Percentiles rank a stretch among this genome's conserved stretches.
These are phyloP conservation scores for Galeopsomyia nigrocyanea DNA, from an alignment of 2,888 invertebrate species.

Conservation along the genomic window DNA sequence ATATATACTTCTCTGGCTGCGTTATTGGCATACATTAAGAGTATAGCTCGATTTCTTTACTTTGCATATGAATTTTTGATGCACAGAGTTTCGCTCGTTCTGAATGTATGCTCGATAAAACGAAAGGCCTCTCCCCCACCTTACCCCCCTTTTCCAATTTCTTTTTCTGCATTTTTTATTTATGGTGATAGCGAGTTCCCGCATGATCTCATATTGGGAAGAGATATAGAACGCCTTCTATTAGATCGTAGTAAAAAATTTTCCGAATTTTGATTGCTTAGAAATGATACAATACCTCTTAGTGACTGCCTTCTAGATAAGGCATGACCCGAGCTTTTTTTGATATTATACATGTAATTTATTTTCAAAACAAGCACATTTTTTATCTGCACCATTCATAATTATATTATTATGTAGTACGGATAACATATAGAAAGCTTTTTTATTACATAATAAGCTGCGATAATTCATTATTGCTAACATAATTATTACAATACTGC, in stretches of 20 bases:
- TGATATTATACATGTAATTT: conserved; percentile 21
- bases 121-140: not conserved
- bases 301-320: conserved; percentile 1
- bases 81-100: not conserved
- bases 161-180: conserved; percentile 25
- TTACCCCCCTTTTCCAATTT: conserved; percentile 20
- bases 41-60: not conserved
- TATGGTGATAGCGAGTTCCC: conserved; percentile 37
- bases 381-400: conserved; percentile 34
- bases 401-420: conserved; percentile 15
- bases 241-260: conserved; percentile 8
- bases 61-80: not conserved
- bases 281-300: conserved; percentile 11
- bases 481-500: conserved; percentile 19
- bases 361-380: conserved; percentile 7
- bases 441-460: conserved; percentile 26
- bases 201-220: conserved; percentile 22
- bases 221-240: conserved; percentile 22
- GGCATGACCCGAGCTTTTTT: conserved; percentile 35
- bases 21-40: conserved; percentile 32
- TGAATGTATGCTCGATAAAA: conserved; percentile 28
- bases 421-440: not conserved
- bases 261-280: conserved; percentile 23
- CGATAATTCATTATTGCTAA: conserved; percentile 37
- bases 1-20: conserved; percentile 17